A percentile compares a stretch with the other conserved stretches of the same genome.
These are phyloP conservation scores for Ichneumoninae sp. DNA, from an alignment of 2,888 invertebrate genomes.

Conservation along the genomic window DNA sequence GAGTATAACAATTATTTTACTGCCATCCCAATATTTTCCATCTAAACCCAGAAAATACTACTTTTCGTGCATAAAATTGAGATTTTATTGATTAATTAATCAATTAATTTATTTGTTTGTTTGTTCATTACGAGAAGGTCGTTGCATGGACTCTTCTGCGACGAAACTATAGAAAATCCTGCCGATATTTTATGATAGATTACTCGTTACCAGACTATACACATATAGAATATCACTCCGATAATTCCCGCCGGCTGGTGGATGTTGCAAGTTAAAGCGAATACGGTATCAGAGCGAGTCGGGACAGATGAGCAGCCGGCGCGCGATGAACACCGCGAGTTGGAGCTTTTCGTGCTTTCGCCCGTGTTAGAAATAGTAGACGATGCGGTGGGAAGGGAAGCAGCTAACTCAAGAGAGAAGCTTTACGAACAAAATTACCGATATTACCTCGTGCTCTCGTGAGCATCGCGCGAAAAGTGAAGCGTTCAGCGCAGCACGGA, in stretches of 20 bases:
- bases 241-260: neutral
- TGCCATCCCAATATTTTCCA: too few species aligned
- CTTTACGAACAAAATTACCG: constrained; percentile 74
- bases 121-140: neutral
- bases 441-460: constrained; percentile 69
- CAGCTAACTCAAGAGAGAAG: constrained; percentile 27
- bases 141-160: neutral
- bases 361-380: constrained; percentile 32
- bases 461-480: constrained; percentile 65
- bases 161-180: neutral
- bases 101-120: too few species aligned
- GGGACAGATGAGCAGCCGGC: neutral
- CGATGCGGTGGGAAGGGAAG: constrained; percentile 9
- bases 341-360: constrained; percentile 38
- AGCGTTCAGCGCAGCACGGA: constrained; percentile 45
- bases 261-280: constrained; percentile 18
- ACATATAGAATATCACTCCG: constrained; percentile 3
- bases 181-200: neutral
- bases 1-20: too few species aligned
- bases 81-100: too few species aligned
- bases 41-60: too few species aligned
- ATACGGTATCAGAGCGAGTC: constrained; percentile 7
- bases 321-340: constrained; percentile 26
- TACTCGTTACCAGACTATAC: neutral
- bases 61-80: too few species aligned